Evolutionary conservation across 2,888 invertebrate species (phyloP), one percentile per base, ranked within the genome.

Genomic region (Thelaira solivaga): DNA sequence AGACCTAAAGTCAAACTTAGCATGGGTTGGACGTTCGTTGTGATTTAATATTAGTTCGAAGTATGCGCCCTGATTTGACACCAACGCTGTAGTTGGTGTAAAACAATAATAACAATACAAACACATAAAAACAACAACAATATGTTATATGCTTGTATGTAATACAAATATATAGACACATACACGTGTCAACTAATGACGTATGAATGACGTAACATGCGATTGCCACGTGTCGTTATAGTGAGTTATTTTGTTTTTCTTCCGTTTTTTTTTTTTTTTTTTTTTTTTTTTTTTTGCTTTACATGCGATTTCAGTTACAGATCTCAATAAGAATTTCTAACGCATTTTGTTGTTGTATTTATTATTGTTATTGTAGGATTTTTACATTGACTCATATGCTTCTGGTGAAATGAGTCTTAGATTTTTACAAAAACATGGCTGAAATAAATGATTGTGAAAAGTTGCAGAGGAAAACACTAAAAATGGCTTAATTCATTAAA

Each of bases 171-270:
- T 41, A 71, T 16, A 57, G 59, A 69, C 77, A 78, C 82, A 81
- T 77, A 86, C 89, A 89, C 89, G 89, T 89, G 89, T 82, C 87
- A 84, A 84, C 84, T 89, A 89, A 89, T 89, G 89, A 89, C 89
- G 87, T 89, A 88, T 89, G 89, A 89, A 89, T 89, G 89, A 89
- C 88, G 86, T 89, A 88, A 89, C 89, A 89, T 89, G 88, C 88
- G 89, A 89, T 83, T 82, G 81, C 75, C 86, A 86, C 86, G 86
- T 86, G 86, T 73, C 83, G 76, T 80, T 80, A 76, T 69, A 80
- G 78, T 75, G 71, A 77, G 75, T 82, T 82, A 76, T 79, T 80
- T 81, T 68, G 67, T 68, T 43, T 47, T 61, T 53, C 53, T 67
- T 75, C 67, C 67, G 74, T 47, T 73, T 67, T 75, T n/a, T n/a